These are phyloP conservation scores for Sebastes taczanowskii DNA, from an alignment of 2,797 vertebrate species.

Conservation along the genomic window DNA sequence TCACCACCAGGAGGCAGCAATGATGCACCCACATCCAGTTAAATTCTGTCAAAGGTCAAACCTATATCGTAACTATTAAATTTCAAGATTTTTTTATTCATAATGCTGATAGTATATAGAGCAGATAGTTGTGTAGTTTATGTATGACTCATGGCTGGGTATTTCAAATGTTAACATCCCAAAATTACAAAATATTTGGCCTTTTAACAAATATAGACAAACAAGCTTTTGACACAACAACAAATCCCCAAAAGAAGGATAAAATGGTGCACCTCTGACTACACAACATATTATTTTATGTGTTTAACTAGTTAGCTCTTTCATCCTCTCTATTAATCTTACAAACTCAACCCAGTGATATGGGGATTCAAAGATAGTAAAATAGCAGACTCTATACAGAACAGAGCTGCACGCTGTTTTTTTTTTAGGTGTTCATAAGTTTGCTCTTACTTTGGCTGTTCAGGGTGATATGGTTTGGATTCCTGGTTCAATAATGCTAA, in stretches of 20 bases:
- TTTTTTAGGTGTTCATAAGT: no score
- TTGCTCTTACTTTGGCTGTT: no score
- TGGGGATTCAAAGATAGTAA: no score
- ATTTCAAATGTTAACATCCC: background rate
- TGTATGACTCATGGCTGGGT: background rate
- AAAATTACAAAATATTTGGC: background rate
- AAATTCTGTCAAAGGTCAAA: constrained; percentile 45
- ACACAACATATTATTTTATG: background rate
- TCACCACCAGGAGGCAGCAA: constrained; percentile 49
- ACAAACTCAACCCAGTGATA: background rate
- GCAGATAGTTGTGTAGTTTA: background rate
- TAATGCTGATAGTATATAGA: background rate
- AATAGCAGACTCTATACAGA: background rate
- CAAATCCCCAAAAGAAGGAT: background rate
- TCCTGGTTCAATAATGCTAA: no score
- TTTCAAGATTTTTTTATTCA: background rate
- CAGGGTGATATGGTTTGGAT: no score
- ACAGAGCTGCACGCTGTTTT: no score
- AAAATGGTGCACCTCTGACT: background rate
- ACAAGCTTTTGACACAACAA: background rate
- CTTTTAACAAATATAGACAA: background rate
- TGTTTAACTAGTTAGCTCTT: background rate
- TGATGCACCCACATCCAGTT: background rate
- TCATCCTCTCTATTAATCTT: background rate
- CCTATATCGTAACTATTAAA: background rate